These are phyloP conservation scores for Scophthalmus maximus DNA, from an alignment of 2,113 vertebrate genomes.

Conservation along the genomic window DNA sequence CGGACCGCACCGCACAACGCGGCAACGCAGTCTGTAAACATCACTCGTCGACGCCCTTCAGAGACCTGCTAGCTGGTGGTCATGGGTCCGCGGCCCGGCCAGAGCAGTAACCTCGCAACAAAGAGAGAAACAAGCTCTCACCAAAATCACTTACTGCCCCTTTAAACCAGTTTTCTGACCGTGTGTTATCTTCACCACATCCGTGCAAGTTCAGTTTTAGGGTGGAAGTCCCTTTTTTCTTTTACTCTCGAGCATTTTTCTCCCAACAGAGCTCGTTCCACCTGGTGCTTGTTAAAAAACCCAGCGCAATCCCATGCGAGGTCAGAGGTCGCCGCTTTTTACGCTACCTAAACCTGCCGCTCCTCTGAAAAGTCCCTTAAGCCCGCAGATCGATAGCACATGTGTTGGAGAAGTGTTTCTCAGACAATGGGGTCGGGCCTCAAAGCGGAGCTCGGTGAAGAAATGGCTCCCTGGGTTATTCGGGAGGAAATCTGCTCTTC, in stretches of 20 bases:
- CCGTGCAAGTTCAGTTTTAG: slow-evolving; percentile 30
- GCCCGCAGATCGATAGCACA: slow-evolving; percentile 66
- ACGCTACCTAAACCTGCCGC: slow-evolving; percentile 70
- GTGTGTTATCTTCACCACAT: background rate
- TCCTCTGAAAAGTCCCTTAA: slow-evolving; percentile 56
- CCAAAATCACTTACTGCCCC: background rate
- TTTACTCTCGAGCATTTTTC: slow-evolving; percentile 37
- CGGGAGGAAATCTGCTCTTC: slow-evolving; percentile 10
- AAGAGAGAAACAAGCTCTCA: too few relatives aligned
- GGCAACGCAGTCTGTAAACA: too few relatives aligned
- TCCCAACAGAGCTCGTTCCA: slow-evolving; percentile 45
- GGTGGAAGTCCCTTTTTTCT: slow-evolving; percentile 33
- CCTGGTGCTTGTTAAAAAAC: slow-evolving; percentile 70
- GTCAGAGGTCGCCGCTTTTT: slow-evolving; percentile 62
- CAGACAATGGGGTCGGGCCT: slow-evolving; percentile 35
- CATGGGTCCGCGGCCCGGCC: too few relatives aligned
- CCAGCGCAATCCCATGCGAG: slow-evolving; percentile 46
- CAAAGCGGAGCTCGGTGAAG: slow-evolving; percentile 9
- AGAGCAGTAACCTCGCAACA: too few relatives aligned
- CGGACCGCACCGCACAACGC: too few relatives aligned
- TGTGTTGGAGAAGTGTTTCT: slow-evolving; percentile 51
- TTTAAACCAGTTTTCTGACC: background rate
- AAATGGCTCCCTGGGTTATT: slow-evolving; percentile 35
- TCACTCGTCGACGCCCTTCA: too few relatives aligned
- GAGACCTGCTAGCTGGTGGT: too few relatives aligned